A percentile compares a stretch with the other conserved stretches of the same genome.
Evolutionary conservation across 1,140 invertebrate species (phyloP).

Genomic region (Brachionus rubens): DNA sequence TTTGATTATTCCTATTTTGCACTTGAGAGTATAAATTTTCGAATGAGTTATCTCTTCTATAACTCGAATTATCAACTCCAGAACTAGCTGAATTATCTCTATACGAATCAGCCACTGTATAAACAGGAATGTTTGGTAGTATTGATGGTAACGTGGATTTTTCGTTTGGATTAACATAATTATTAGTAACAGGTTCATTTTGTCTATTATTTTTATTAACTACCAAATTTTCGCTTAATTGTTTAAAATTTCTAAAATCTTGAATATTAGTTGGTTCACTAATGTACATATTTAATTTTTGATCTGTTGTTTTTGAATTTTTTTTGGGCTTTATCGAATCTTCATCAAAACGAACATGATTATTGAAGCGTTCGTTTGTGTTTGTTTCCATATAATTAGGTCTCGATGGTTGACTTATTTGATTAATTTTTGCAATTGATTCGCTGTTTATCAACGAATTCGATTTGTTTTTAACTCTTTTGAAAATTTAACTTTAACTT

Average conservation of each 20-base stretch:
- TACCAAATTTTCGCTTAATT: conserved; percentile 15
- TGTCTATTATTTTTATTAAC: background rate
- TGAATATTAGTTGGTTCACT: conserved; percentile 17
- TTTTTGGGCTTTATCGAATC: background rate
- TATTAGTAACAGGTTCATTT: background rate
- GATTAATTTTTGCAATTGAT: background rate
- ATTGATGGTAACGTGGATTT: conserved; percentile 8
- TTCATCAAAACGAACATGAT: conserved; percentile 28
- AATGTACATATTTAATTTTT: background rate
- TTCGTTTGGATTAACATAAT: background rate
- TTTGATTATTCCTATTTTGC: background rate
- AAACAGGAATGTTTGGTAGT: conserved; percentile 2
- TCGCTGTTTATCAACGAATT: conserved; percentile 15
- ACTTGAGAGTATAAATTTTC: conserved; percentile 28
- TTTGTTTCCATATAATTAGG: background rate
- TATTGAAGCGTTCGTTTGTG: conserved; percentile 25
- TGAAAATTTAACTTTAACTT: background rate
- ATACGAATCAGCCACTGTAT: conserved; percentile 18
- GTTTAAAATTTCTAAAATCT: conserved; percentile 37
- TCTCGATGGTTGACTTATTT: background rate
- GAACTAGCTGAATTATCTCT: background rate
- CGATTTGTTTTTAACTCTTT: background rate
- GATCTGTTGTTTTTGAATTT: background rate
- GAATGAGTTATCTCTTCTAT: conserved; percentile 15
- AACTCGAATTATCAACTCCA: conserved; percentile 20